A percentile compares a stretch with the other conserved stretches of the same genome.
These are phyloP conservation scores for Tetropium fuscum DNA, from an alignment of 2,888 invertebrate genomes.

Conservation along the genomic window DNA sequence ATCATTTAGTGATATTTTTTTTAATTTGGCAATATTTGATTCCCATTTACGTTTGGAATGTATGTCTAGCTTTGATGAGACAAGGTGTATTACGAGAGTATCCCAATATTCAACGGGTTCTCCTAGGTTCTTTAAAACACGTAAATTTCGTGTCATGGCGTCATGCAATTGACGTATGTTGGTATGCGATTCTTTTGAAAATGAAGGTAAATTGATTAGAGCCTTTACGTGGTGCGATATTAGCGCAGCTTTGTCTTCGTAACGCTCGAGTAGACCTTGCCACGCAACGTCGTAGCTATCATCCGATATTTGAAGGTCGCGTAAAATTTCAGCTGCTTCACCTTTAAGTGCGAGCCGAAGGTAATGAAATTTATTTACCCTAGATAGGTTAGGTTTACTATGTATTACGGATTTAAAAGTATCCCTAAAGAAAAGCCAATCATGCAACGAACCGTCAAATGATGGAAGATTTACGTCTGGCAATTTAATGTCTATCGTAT, in stretches of 20 bases:
- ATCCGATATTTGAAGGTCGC: conserved; percentile 22
- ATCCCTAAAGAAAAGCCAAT: conserved; percentile 7
- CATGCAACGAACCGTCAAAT: conserved; percentile 8
- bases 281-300: conserved; percentile 16
- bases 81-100: conserved; percentile 15
- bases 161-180: conserved; percentile 13
- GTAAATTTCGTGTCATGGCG: conserved; percentile 6
- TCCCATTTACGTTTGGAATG: conserved; percentile 14
- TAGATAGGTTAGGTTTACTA: conserved; percentile 10
- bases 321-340: conserved; percentile 21
- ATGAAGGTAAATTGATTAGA: conserved; percentile 12
- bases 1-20: conserved; percentile 21
- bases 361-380: conserved; percentile 26
- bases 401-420: conserved; percentile 5
- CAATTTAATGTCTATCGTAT: conserved; percentile 2
- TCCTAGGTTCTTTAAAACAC: conserved; percentile 15
- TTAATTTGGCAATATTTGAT: conserved; percentile 9
- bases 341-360: conserved; percentile 20
- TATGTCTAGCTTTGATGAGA: conserved; percentile 18
- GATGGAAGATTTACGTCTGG: conserved; percentile 16
- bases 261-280: conserved; percentile 14
- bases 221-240: conserved; percentile 15
- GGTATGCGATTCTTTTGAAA: conserved; percentile 11
- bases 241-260: conserved; percentile 19
- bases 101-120: conserved; percentile 26